Conservation (phyloP, 1,140 invertebrate genomes). For the Tetramorium parvispinum region DNA sequence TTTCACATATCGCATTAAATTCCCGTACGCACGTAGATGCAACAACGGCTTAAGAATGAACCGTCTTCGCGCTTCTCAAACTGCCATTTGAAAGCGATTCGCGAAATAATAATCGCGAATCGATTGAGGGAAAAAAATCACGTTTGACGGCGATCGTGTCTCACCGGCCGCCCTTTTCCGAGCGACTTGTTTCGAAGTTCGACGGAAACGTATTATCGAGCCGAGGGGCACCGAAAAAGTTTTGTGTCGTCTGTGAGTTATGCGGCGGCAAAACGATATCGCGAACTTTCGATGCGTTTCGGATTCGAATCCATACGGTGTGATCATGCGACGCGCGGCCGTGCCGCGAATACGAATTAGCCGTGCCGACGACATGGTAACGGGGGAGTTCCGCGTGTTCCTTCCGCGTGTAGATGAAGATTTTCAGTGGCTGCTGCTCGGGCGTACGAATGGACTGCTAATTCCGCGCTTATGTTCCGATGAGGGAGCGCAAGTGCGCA, state of each 20-base stretch:
- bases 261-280: constrained; percentile 43
- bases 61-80: constrained; percentile 5
- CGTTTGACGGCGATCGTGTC: constrained; percentile 34
- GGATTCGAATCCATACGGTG: constrained; percentile 52
- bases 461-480: constrained; percentile 29
- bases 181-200: constrained; percentile 49
- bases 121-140: constrained; percentile 38
- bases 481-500: not conserved
- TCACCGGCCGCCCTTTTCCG: constrained; percentile 7
- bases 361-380: not conserved
- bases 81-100: constrained; percentile 34
- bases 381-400: constrained; percentile 17
- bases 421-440: constrained; percentile 25
- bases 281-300: constrained; percentile 61
- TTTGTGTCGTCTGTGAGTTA: constrained; percentile 50
- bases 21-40: not conserved
- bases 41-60: constrained; percentile 8
- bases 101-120: constrained; percentile 51
- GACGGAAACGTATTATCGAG: constrained; percentile 56
- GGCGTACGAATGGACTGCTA: constrained; percentile 40
- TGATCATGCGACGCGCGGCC: constrained; percentile 56
- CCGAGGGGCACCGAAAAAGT: constrained; percentile 51
- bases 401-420: constrained; percentile 50
- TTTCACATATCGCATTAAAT: not conserved
- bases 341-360: constrained; percentile 61